Evolutionary conservation across 2,888 invertebrate genomes (phyloP), one percentile per base, ranked within the genome.

Genomic region (Apodemia duryi): DNA sequence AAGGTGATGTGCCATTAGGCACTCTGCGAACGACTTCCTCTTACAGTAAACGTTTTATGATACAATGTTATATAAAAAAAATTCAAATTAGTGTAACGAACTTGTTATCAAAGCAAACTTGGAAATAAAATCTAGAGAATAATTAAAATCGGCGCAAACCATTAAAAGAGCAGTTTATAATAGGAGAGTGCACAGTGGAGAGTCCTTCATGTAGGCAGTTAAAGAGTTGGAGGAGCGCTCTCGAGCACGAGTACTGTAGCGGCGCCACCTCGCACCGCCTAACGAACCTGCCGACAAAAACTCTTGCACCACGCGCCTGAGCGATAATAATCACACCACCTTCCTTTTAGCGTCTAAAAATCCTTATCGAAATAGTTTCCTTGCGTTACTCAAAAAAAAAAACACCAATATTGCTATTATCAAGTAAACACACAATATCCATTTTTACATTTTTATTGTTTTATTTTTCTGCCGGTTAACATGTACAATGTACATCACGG

Each of bases 101-200:
- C 54, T 54, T 21, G 52, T 52, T 63, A 43, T 43, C 35, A 29
- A 57, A 74, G 54, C 54, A 71, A 74, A 77, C 78, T 76, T 79
- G 76, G 77, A 75, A 77, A 74, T 80, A 82, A 85, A 87, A 83
- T 80, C 77, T 78, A 74, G 78, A 77, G 82, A 86, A 87, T 89
- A 86, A 90, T 91, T 89, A 88, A 91, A 91, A 90, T 87, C 83
- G 83, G 83, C 78, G 81, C 84, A 81, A 85, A 83, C 89, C 88
- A 90, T 91, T 90, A 89, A 91, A 90, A 90, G 91, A 84, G 86
- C 91, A 91, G 88, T 90, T 89, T 88, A 90, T 90, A 90, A 90
- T 90, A 85, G 88, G 88, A 86, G 87, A 91, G 88, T 86, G 87
- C 85, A 85, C 77, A 70, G 83, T 87, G 75, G 77, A 91, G 91